Evolutionary conservation across 2,888 invertebrate species (phyloP).

Genomic region (Sericinus montela): DNA sequence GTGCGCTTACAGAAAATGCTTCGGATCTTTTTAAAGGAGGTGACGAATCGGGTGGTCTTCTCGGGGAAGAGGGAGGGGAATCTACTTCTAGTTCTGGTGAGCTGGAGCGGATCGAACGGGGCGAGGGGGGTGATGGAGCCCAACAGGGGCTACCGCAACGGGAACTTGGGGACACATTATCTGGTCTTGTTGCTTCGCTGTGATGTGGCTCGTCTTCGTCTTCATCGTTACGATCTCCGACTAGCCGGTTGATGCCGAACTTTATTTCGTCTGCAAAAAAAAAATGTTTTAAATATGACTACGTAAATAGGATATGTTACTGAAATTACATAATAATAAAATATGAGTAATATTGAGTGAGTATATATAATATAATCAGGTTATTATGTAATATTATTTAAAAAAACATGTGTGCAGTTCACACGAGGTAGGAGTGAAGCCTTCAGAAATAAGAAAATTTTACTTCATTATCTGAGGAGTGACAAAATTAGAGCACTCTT

Average conservation of each 20-base stretch:
- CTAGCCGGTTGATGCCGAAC: slow-evolving; percentile 90
- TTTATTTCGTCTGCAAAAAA: slow-evolving; percentile 87
- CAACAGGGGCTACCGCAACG: slow-evolving; percentile 78
- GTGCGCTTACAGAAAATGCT: slow-evolving; percentile 90
- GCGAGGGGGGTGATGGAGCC: slow-evolving; percentile 69
- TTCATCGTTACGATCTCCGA: slow-evolving; percentile 83
- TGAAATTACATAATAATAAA: no score
- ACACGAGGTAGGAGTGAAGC: no score
- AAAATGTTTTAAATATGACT: slow-evolving; percentile 27
- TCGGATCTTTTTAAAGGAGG: slow-evolving; percentile 85
- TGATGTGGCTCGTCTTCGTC: slow-evolving; percentile 76
- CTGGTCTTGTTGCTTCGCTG: slow-evolving; percentile 50
- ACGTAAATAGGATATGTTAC: no score
- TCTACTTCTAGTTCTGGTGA: slow-evolving; percentile 88
- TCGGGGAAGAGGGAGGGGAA: slow-evolving; percentile 83
- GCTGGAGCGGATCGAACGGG: slow-evolving; percentile 74
- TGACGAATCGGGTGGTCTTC: slow-evolving; percentile 71
- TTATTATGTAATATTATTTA: no score
- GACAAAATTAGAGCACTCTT: no score
- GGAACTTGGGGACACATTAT: slow-evolving; percentile 66
- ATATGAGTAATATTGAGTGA: no score
- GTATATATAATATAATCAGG: no score
- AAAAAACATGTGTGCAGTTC: no score
- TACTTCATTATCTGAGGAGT: no score
- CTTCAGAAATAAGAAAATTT: no score